Conservation (phyloP, 2,113 vertebrate genomes). For the Pollachius pollachius region DNA sequence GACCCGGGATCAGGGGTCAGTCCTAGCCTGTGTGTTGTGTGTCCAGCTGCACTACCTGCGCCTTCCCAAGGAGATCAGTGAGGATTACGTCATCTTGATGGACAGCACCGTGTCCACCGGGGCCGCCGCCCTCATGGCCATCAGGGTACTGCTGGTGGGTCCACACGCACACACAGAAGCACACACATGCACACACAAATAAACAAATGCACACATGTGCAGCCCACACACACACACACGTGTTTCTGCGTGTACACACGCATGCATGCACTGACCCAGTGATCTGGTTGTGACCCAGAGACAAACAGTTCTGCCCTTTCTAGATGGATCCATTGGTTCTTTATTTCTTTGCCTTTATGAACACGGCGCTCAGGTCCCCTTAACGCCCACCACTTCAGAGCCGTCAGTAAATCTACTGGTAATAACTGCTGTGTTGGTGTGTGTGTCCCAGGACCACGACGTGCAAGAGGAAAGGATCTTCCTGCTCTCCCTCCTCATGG, state of each 20-base stretch:
- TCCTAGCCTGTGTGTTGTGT: neutral
- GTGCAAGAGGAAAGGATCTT: slow-evolving; percentile 90
- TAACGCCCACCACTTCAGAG: too few species aligned
- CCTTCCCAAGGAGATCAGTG: slow-evolving; percentile 87
- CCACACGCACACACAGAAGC: too few species aligned
- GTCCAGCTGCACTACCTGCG: slow-evolving; percentile 86
- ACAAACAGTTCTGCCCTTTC: too few species aligned
- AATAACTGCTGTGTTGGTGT: neutral
- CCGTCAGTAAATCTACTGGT: too few species aligned
- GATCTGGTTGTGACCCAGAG: too few species aligned
- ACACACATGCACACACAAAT: too few species aligned
- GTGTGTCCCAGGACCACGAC: slow-evolving; percentile 78
- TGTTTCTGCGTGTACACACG: too few species aligned
- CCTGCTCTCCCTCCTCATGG: slow-evolving; percentile 86
- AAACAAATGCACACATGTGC: too few species aligned
- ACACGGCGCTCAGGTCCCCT: too few species aligned
- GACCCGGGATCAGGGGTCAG: too few species aligned
- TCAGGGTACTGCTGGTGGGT: slow-evolving; percentile 84
- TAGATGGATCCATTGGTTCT: neutral
- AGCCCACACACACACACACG: too few species aligned
- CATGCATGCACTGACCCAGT: too few species aligned
- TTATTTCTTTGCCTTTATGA: neutral
- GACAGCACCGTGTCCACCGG: slow-evolving; percentile 91
- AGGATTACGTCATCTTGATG: slow-evolving; percentile 91
- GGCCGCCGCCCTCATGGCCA: slow-evolving; percentile 86